Conservation (phyloP, 1,140 invertebrate genomes). For the Plutomurus gul region DNA sequence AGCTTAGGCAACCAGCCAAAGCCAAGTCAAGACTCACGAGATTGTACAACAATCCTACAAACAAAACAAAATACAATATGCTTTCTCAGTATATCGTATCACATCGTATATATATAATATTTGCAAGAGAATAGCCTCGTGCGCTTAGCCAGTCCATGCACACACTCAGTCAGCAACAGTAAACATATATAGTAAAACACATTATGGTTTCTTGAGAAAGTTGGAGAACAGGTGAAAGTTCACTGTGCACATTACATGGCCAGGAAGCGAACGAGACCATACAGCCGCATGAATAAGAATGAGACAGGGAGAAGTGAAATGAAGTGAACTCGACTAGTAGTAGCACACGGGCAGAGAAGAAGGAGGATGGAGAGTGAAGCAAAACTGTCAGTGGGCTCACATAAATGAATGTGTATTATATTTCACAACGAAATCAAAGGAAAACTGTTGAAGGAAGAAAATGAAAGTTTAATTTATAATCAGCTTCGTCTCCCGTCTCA, state of each 20-base stretch:
- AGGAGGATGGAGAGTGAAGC: too few species aligned
- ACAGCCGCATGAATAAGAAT: neutral
- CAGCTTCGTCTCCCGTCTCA: neutral
- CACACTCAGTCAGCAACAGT: neutral
- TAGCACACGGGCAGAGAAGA: neutral
- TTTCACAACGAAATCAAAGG: neutral
- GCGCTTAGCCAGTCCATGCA: neutral
- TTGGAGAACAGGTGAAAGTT: slow-evolving; percentile 12
- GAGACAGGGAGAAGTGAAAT: neutral
- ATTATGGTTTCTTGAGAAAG: neutral
- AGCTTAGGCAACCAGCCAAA: neutral
- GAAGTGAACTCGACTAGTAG: neutral
- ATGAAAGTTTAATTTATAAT: neutral
- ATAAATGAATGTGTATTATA: neutral
- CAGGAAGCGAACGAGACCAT: neutral
- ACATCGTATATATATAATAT: neutral
- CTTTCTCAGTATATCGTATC: neutral
- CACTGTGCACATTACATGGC: neutral
- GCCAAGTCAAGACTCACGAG: neutral
- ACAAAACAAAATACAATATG: neutral
- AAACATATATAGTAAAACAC: too few species aligned
- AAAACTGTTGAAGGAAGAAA: neutral
- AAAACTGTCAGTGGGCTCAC: neutral
- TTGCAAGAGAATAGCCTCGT: too few species aligned
- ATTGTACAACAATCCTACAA: neutral